Evolutionary conservation across 2,113 vertebrate genomes (phyloP), one percentile per base, ranked within the genome.

Genomic region (Butorides virescens): DNA sequence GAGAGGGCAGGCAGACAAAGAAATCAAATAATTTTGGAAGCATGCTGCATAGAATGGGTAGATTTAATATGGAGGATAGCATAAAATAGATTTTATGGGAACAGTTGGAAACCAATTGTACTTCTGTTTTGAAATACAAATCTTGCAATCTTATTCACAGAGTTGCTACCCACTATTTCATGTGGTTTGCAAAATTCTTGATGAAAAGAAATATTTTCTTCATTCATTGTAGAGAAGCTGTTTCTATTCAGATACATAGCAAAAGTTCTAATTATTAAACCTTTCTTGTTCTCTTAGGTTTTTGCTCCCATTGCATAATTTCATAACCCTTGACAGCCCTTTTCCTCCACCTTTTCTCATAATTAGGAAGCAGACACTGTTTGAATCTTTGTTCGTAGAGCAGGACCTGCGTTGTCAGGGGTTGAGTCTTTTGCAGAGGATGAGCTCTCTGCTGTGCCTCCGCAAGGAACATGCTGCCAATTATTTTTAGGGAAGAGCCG

Each of bases 401-500:
- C 78, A 39, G 79, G 79, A 92, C 58, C 86, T 53, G 3, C 0
- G 0, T 37, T 79, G 85, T 86, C 91, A 93, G 87, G 72, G 77
- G 56, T 4, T 47, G 95, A 88, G 65, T 8, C 49, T 55, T 39
- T 36, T 55, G 85, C 92, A 71, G 72, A 32, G 88, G 79, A 52
- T 62, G 61, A 90, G 82, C 66, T 81, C 86, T 92, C 76, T 80
- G 85, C 80, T 68, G 58, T 42, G 42, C 46, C 87, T 82, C 70
- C 0, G 4, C 88, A 46, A 93, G 87, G 79, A 95, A n/a, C 61
- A 55, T 0, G 1, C 84, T 91, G 90, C 92, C 95, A 95, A 96
- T 95, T 97, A 93, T 92, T 93, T 91, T 71, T 86, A 91, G 88
- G 72, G 79, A 87, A 95, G 79, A 87, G 79, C 72, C 39, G 29